These are phyloP conservation scores for Formica aserva DNA, from an alignment of 2,888 invertebrate species.

Conservation along the genomic window DNA sequence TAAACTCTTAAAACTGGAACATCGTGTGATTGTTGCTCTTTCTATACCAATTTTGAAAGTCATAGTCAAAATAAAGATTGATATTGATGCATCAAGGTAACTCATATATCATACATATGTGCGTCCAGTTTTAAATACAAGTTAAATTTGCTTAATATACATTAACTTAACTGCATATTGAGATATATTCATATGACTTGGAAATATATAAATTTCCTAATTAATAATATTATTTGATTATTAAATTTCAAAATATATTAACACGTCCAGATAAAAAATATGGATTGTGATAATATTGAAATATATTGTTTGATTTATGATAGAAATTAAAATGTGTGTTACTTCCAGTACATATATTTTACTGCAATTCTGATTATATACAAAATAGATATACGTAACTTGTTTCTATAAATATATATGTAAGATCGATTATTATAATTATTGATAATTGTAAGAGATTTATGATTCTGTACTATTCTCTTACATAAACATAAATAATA, in stretches of 20 bases:
- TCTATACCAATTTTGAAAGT: neutral
- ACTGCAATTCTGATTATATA: too few relatives aligned
- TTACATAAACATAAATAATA: neutral
- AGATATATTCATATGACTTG: too few relatives aligned
- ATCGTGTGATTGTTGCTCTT: neutral
- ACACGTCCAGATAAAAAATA: neutral
- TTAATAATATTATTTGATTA: slow-evolving; percentile 8
- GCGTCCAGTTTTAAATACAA: slow-evolving; percentile 8
- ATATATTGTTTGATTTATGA: neutral
- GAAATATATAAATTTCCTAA: neutral
- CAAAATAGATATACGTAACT: neutral
- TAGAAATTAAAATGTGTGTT: neutral
- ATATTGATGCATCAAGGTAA: neutral
- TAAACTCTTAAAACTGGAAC: slow-evolving; percentile 15
- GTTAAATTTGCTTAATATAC: neutral
- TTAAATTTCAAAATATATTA: slow-evolving; percentile 10
- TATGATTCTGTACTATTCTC: too few relatives aligned
- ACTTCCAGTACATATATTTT: too few relatives aligned
- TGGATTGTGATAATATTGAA: neutral
- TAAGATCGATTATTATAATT: neutral
- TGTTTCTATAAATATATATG: neutral
- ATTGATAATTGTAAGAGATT: neutral
- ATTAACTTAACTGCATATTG: neutral
- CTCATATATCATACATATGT: neutral
- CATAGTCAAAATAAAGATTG: neutral